Evolutionary conservation across 2,797 vertebrate genomes (phyloP).

Genomic region (Phyllotis vaccarum): DNA sequence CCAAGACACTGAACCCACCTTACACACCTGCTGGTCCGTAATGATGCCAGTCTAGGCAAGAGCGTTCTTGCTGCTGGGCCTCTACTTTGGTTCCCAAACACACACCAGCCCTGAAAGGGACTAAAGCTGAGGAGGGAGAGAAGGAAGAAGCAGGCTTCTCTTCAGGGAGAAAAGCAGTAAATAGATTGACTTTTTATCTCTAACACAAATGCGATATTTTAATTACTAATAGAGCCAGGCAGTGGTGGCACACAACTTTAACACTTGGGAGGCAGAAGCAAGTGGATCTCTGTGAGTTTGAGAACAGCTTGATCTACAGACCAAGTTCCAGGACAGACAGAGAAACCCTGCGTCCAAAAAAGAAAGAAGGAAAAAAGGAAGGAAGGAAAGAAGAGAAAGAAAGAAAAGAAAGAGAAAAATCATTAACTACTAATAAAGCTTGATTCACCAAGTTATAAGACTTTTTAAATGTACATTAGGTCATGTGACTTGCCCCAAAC

Average conservation of each 20-base stretch:
- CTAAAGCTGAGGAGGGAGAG: no score
- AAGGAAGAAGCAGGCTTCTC: not conserved
- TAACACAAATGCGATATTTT: not conserved
- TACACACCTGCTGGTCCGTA: not conserved
- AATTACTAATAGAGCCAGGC: not conserved
- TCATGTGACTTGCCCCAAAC: not conserved
- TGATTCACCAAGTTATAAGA: not conserved
- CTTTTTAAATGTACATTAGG: not conserved
- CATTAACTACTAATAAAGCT: not conserved
- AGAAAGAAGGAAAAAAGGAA: no score
- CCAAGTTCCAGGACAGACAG: not conserved
- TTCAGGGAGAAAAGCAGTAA: not conserved
- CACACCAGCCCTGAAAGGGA: not conserved
- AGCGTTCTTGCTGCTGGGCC: not conserved
- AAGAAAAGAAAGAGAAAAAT: not conserved
- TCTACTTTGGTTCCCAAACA: not conserved
- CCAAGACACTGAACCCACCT: not conserved
- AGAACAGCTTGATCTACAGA: not conserved
- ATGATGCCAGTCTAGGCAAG: not conserved
- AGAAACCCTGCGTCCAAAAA: not conserved
- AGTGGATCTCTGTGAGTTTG: not conserved
- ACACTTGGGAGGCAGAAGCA: not conserved
- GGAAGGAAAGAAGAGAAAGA: not conserved
- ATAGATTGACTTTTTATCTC: not conserved
- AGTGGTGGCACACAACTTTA: not conserved